Conservation (phyloP, 2,113 vertebrate genomes). For the Podocnemis expansa region DNA sequence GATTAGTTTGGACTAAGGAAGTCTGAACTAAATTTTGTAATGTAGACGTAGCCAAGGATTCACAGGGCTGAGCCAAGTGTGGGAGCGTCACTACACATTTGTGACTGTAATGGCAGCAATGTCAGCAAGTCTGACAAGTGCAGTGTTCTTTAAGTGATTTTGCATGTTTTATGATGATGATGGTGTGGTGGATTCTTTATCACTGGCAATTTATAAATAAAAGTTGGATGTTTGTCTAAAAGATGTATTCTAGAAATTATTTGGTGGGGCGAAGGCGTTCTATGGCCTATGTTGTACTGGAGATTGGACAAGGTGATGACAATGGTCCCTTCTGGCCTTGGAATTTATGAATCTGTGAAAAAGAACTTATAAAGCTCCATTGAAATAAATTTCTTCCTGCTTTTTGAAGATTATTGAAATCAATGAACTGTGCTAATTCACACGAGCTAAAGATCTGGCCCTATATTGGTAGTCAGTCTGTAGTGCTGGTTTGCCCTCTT, state of each 20-base stretch:
- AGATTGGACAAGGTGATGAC: not conserved
- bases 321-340: not conserved
- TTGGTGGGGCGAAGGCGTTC: not conserved
- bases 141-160: not conserved
- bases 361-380: not conserved
- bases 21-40: too few relatives aligned
- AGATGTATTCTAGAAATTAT: not conserved
- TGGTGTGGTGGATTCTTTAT: not conserved
- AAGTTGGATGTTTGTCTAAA: not conserved
- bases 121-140: not conserved
- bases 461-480: not conserved
- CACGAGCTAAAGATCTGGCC: fast-evolving
- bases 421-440: not conserved
- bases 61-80: not conserved
- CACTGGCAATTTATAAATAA: not conserved
- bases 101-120: not conserved
- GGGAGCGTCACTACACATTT: not conserved
- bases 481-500: not conserved
- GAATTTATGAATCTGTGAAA: not conserved
- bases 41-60: not conserved
- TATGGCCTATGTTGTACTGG: not conserved
- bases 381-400: not conserved
- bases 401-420: not conserved
- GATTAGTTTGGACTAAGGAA: too few relatives aligned
- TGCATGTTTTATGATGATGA: not conserved